A percentile compares a stretch with the other conserved stretches of the same genome.
phyloP scores from a whole-genome alignment of 1,140 invertebrate genomes.

The Belonocnema kinseyi region DNA sequence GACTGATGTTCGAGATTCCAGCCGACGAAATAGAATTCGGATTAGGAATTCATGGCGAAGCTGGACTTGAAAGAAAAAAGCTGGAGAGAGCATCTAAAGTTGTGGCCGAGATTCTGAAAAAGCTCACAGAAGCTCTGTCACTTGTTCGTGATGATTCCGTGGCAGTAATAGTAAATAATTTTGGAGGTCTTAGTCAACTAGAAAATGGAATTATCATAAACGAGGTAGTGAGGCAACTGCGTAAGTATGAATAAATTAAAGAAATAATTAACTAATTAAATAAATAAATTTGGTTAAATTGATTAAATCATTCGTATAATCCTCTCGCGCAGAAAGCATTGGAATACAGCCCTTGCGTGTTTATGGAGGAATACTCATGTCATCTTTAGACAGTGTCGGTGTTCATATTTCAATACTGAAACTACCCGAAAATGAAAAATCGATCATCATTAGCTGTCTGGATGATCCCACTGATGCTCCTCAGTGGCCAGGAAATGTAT shows the following conservation, averaged over 20 bases:
- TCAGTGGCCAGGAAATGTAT: slow-evolving; percentile 77
- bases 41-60: slow-evolving; percentile 90
- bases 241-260: slow-evolving; percentile 65
- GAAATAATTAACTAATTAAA: too few species aligned
- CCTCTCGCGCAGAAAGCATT: slow-evolving; percentile 70
- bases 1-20: slow-evolving; percentile 81
- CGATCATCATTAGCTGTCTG: slow-evolving; percentile 76
- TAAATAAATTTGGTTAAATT: too few species aligned
- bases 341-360: slow-evolving; percentile 79
- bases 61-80: slow-evolving; percentile 84
- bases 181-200: slow-evolving; percentile 85
- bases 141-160: slow-evolving; percentile 77
- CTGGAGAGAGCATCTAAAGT: slow-evolving; percentile 76
- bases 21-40: slow-evolving; percentile 87
- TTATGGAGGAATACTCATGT: slow-evolving; percentile 85
- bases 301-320: too few species aligned
- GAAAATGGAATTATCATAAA: slow-evolving; percentile 86
- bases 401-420: slow-evolving; percentile 85
- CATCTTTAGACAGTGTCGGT: slow-evolving; percentile 89
- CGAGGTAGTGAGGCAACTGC: slow-evolving; percentile 81
- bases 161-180: slow-evolving; percentile 86
- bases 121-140: slow-evolving; percentile 74
- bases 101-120: slow-evolving; percentile 74
- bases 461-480: slow-evolving; percentile 79
- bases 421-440: slow-evolving; percentile 71